phyloP scores from a whole-genome alignment of 1,140 invertebrate genomes.

The Acyrthosiphon pisum region DNA sequence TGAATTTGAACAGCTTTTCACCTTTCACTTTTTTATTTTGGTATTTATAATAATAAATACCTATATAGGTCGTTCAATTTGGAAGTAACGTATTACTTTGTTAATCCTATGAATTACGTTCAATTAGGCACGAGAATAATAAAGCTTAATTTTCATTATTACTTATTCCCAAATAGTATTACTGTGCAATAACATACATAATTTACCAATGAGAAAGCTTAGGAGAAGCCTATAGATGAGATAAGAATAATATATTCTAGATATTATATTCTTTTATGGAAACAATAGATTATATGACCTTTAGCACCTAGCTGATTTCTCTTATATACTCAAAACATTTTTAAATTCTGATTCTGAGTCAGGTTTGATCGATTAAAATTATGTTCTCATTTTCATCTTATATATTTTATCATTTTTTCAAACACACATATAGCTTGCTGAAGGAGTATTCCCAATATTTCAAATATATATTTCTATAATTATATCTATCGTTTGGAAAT shows the following conservation, averaged over 20 bases:
- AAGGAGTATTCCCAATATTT: neutral
- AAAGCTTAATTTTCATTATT: neutral
- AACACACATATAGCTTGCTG: neutral
- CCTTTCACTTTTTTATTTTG: constrained; percentile 30
- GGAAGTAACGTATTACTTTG: neutral
- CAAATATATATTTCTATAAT: neutral
- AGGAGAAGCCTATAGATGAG: neutral
- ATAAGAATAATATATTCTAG: constrained; percentile 5
- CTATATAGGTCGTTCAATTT: neutral
- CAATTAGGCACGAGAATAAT: neutral
- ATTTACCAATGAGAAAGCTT: neutral
- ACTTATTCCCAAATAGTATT: neutral
- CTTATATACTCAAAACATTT: neutral
- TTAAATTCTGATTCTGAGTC: neutral
- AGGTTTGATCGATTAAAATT: neutral
- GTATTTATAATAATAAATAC: neutral
- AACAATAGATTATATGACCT: neutral
- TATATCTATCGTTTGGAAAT: neutral
- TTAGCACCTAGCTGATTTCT: neutral
- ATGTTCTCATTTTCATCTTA: neutral
- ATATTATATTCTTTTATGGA: neutral
- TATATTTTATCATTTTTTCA: neutral
- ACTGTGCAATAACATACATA: too few species aligned
- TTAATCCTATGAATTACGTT: neutral
- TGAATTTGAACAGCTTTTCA: neutral